Percentiles rank a stretch among this genome's conserved stretches.
Evolutionary conservation across 1,140 invertebrate species (phyloP).

Genomic region (Pristionchus pacificus): DNA sequence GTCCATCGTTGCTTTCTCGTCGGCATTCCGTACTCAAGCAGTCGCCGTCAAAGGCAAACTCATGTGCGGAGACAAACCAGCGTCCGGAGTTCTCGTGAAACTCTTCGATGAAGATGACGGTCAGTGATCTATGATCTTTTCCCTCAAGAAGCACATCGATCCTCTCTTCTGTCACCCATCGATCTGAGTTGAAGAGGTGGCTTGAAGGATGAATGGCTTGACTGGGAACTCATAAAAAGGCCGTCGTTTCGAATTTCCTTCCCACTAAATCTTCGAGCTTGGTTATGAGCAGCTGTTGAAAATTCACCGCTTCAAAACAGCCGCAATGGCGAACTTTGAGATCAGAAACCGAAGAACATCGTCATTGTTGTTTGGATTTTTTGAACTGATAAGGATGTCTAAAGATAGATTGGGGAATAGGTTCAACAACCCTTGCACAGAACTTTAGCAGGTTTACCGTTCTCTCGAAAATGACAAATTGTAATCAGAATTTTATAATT

Average conservation of each 20-base stretch:
- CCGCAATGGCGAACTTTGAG: no score
- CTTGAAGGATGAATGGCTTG: neutral
- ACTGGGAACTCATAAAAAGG: neutral
- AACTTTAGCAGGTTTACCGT: no score
- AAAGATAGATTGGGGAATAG: no score
- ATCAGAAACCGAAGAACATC: no score
- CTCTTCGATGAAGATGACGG: slow-evolving; percentile 53
- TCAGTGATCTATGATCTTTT: no score
- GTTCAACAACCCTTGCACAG: no score
- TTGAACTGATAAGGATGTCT: no score
- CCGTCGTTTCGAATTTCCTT: neutral
- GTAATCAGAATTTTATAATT: no score
- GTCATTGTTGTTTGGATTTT: no score
- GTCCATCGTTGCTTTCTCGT: neutral
- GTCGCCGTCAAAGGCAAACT: slow-evolving; percentile 46
- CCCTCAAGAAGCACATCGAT: slow-evolving; percentile 3
- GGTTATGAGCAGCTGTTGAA: neutral
- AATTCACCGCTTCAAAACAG: no score
- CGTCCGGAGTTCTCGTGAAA: slow-evolving; percentile 42
- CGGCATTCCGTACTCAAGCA: slow-evolving; percentile 48
- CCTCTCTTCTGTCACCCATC: neutral
- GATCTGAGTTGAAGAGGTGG: neutral
- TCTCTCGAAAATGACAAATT: no score
- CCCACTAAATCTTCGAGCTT: neutral
- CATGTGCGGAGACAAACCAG: slow-evolving; percentile 45